Percentiles rank a stretch among this genome's conserved stretches.
Evolutionary conservation across 2,797 vertebrate genomes (phyloP).

Genomic region (Salarias fasciatus): DNA sequence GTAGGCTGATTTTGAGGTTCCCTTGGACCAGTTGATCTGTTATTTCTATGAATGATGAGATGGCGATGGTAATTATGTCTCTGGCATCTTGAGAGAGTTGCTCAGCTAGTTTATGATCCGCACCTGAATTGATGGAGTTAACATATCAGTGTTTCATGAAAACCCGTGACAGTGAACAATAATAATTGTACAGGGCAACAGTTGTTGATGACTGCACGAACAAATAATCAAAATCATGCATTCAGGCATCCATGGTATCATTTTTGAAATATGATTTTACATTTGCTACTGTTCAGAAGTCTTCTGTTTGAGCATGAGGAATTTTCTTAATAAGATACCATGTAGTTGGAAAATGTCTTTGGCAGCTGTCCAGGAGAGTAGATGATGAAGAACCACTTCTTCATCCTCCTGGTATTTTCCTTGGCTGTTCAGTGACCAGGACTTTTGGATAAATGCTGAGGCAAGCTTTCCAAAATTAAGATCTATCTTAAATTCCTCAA

Average conservation of each 20-base stretch:
- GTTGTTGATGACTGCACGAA: no score
- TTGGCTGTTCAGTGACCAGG: conserved; percentile 83
- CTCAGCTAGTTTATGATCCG: conserved; percentile 73
- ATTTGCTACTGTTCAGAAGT: no score
- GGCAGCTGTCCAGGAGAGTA: conserved; percentile 86
- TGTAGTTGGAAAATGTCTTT: conserved; percentile 84
- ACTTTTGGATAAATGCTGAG: conserved; percentile 88
- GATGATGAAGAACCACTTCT: conserved; percentile 81
- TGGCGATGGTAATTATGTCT: conserved; percentile 73
- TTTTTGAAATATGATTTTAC: no score
- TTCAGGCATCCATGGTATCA: no score
- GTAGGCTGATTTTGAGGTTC: conserved; percentile 74
- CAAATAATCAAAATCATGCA: no score
- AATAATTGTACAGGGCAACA: not conserved
- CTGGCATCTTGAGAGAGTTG: conserved; percentile 79
- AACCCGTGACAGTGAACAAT: not conserved
- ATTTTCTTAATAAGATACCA: conserved; percentile 83
- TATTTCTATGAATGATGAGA: conserved; percentile 76
- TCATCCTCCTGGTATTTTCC: conserved; percentile 52
- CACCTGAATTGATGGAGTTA: conserved; percentile 70
- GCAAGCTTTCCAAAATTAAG: conserved; percentile 86
- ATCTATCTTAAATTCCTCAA: conserved; percentile 54
- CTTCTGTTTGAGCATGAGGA: no score
- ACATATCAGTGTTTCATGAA: not conserved
- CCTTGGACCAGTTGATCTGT: conserved; percentile 65